Evolutionary conservation across 2,113 vertebrate genomes (phyloP).

Genomic region (Entomyzon cyanotis): DNA sequence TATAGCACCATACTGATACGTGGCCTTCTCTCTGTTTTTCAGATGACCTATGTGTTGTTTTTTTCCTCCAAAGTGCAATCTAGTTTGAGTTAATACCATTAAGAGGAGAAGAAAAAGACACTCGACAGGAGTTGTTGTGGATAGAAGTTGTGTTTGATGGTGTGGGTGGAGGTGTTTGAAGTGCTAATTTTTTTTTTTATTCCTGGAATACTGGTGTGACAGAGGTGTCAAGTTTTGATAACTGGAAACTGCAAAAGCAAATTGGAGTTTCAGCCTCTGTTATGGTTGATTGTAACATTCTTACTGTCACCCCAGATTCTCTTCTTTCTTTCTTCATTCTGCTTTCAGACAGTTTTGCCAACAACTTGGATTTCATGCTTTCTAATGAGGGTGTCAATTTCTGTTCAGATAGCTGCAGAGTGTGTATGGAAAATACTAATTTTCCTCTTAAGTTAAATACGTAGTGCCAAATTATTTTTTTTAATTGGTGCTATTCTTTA

Average conservation of each 20-base stretch:
- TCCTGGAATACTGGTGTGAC: not conserved
- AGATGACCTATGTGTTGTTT: not conserved
- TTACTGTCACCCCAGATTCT: not conserved
- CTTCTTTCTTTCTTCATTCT: conserved; percentile 11
- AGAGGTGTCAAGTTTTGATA: conserved; percentile 34
- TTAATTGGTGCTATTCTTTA: not conserved
- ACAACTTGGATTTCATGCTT: not conserved
- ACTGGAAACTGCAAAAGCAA: not conserved
- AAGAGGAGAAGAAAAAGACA: not conserved
- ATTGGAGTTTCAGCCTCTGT: not conserved
- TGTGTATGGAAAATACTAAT: not conserved
- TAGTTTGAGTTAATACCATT: not conserved
- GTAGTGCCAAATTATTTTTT: not conserved
- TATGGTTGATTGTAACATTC: conserved; percentile 12
- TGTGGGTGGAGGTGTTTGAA: conserved; percentile 54
- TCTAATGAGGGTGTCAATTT: not conserved
- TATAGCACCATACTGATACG: not conserved
- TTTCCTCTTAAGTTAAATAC: not conserved
- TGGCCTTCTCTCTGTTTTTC: not conserved
- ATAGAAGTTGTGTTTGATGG: not conserved
- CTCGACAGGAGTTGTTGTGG: not conserved
- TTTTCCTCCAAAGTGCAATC: not conserved
- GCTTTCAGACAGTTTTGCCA: not conserved
- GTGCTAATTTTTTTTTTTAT: conserved; percentile 20
- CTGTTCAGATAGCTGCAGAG: not conserved